A percentile compares a stretch with the other conserved stretches of the same genome.
Evolutionary conservation across 1,140 invertebrate species (phyloP).

Genomic region (Drosophila punjabiensis): DNA sequence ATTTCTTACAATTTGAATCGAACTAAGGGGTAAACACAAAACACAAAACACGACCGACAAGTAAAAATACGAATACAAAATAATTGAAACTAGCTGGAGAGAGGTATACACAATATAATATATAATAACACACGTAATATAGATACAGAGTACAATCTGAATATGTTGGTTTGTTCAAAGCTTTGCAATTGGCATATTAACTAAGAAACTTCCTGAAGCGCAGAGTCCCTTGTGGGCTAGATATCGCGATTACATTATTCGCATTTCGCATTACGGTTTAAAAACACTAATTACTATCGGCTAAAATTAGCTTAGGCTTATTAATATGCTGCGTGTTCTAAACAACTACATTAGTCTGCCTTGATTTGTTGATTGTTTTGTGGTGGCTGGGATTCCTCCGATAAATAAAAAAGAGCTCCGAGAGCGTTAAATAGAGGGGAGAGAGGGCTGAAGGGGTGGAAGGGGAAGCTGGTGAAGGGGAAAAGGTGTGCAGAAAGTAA

Average conservation of each 20-base stretch:
- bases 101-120: conserved; percentile 66
- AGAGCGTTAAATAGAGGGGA: not conserved
- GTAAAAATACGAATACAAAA: conserved; percentile 23
- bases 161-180: conserved; percentile 54
- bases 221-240: conserved; percentile 50
- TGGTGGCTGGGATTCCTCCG: conserved; percentile 25
- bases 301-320: conserved; percentile 79
- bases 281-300: conserved; percentile 76
- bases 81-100: conserved; percentile 76
- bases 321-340: conserved; percentile 75
- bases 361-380: conserved; percentile 67
- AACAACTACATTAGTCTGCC: conserved; percentile 79
- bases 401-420: conserved; percentile 19
- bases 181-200: conserved; percentile 62
- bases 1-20: conserved; percentile 61
- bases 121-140: conserved; percentile 58
- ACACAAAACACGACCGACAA: conserved; percentile 26
- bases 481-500: conserved; percentile 28
- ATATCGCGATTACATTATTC: conserved; percentile 60
- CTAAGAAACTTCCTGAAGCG: conserved; percentile 77
- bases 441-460: too few species aligned
- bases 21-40: conserved; percentile 43
- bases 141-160: conserved; percentile 62
- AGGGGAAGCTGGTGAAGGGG: not conserved
- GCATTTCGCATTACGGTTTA: conserved; percentile 54